These are phyloP conservation scores for Chorisops tibialis DNA, from an alignment of 2,888 invertebrate species.

Conservation along the genomic window DNA sequence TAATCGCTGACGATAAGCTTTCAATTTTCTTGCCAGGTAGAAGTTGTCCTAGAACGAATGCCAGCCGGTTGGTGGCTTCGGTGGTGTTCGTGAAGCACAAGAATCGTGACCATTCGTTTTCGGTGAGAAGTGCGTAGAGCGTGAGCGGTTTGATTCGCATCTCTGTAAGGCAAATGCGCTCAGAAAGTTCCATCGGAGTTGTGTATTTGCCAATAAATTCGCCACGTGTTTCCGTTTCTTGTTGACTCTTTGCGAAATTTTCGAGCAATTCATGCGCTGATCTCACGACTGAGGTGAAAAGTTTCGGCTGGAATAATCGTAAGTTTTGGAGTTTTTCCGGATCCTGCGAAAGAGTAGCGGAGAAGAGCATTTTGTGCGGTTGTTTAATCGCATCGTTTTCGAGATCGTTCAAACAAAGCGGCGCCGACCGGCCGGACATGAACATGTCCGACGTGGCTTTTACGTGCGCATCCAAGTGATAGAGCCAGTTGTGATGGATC, in stretches of 20 bases:
- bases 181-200: slow-evolving; percentile 73
- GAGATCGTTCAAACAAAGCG: slow-evolving; percentile 45
- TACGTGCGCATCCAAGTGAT: slow-evolving; percentile 71
- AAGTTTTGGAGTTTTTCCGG: slow-evolving; percentile 90
- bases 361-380: slow-evolving; percentile 90
- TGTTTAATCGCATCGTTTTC: slow-evolving; percentile 38
- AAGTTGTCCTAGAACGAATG: slow-evolving; percentile 39
- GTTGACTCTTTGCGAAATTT: slow-evolving; percentile 29
- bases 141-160: slow-evolving; percentile 75
- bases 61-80: slow-evolving; percentile 64
- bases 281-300: slow-evolving; percentile 73
- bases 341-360: slow-evolving; percentile 96
- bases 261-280: slow-evolving; percentile 37
- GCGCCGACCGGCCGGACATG: slow-evolving; percentile 52
- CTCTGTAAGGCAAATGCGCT: slow-evolving; percentile 65
- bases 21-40: slow-evolving; percentile 34
- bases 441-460: slow-evolving; percentile 54
- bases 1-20: slow-evolving; percentile 43
- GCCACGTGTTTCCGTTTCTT: slow-evolving; percentile 42
- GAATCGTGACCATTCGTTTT: slow-evolving; percentile 67
- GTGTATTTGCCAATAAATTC: slow-evolving; percentile 73
- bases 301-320: slow-evolving; percentile 84
- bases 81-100: slow-evolving; percentile 88
- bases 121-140: slow-evolving; percentile 66
- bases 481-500: slow-evolving; percentile 87